Base-by-base conservation (phyloP, 2,888 invertebrate genomes). In the Macropis europaea region DNA sequence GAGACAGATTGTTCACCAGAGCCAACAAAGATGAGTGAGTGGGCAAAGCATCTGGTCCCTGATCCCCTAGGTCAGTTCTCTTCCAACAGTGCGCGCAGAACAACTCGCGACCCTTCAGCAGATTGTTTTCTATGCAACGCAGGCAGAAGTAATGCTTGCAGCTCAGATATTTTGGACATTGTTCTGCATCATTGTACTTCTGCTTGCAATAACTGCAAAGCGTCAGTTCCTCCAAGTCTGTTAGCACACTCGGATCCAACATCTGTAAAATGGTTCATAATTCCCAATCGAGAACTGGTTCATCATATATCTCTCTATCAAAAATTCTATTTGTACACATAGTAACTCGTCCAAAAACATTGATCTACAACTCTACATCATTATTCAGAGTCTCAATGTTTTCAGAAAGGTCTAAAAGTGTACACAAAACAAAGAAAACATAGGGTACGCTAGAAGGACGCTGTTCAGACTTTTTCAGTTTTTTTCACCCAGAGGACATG, bases 141-240 rank as follows among this genome's bases (percentile, higher is more conserved):
- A 95, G 91, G 89, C 95, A 95, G 90, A 95, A 95, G 90, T 94
- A 94, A 89, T 95, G 95, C 87, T 94, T 94, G 91, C 95, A 95
- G 80, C 93, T 92, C 81, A 95, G 92, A 89, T 94, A 90, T 90
- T 95, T 95, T 73, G 95, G 95, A 87, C 93, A 92, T 87, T 93
- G 93, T 89, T 95, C 94, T 73, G 91, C 91, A 83, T 94, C 94
- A 90, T 95, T 95, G 91, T 94, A 95, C 89, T 93, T 93, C 89
- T 93, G 92, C 90, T 94, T 94, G 92, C 95, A 95, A 88, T 93
- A 94, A 86, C 94, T 94, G 92, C 96, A 94, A 86, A 93, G 91
- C 89, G 94, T 93, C 89, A 95, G 91, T 91, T 94, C 94, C 90
- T 95, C 95, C 89, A 95, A 92, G 90, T 94, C 94, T 84, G 93